Evolutionary conservation across 2,797 vertebrate species (phyloP).

Genomic region (Pseudochirops corinnae): DNA sequence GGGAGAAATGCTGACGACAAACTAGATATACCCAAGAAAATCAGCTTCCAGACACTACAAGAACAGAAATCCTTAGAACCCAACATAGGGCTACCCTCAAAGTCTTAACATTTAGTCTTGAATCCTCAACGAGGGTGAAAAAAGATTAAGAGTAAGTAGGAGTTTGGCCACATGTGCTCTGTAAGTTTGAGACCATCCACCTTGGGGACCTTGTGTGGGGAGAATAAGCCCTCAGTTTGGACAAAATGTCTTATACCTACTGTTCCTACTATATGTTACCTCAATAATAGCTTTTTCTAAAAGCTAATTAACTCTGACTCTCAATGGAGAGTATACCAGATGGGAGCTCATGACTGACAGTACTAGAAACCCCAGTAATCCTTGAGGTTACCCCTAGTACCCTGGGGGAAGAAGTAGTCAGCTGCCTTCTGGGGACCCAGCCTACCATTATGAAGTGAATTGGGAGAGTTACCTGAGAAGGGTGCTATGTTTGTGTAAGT

Average conservation of each 20-base stretch:
- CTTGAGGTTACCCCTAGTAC: neutral
- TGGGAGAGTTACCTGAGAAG: neutral
- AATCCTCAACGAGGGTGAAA: neutral
- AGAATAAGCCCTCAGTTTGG: neutral
- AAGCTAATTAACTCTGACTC: neutral
- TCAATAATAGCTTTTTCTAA: neutral
- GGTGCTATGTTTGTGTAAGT: neutral
- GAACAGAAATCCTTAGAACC: neutral
- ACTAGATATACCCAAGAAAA: neutral
- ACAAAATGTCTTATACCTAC: neutral
- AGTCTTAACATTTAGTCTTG: neutral
- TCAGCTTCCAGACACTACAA: neutral
- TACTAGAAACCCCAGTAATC: neutral
- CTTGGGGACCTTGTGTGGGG: neutral
- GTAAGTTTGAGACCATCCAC: neutral
- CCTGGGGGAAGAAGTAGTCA: neutral
- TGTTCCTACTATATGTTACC: neutral
- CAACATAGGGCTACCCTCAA: neutral
- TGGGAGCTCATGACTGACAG: neutral
- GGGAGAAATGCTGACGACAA: neutral
- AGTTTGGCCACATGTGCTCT: neutral
- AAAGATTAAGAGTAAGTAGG: neutral
- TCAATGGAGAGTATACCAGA: neutral
- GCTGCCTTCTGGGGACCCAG: neutral
- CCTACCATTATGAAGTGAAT: neutral